Conservation (phyloP, 2,797 vertebrate species). For the Scleropages formosus region DNA sequence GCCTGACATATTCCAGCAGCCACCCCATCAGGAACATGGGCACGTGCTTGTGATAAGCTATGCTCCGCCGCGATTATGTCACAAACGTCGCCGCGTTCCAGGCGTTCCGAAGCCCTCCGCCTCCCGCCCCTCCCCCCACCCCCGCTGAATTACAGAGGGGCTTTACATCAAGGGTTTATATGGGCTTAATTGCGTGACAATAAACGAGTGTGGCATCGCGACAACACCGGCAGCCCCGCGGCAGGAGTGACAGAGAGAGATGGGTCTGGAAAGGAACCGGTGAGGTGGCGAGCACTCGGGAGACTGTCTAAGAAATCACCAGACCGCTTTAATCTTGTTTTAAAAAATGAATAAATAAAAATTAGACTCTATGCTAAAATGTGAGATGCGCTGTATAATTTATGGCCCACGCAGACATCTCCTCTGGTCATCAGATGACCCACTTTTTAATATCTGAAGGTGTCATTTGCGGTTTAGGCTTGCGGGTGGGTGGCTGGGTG, state of each 20-base stretch:
- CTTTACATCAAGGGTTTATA: conserved; percentile 16
- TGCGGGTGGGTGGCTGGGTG: neutral
- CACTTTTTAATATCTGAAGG: conserved; percentile 3
- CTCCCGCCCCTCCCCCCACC: conserved; percentile 2
- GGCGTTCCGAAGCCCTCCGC: conserved; percentile 31
- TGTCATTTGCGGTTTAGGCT: conserved; percentile 14
- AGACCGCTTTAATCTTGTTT: conserved; percentile 14
- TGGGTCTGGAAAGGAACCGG: neutral
- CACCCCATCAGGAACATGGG: conserved; percentile 53
- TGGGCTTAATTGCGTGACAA: conserved; percentile 46
- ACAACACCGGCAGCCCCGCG: conserved; percentile 35
- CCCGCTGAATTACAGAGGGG: conserved; percentile 23
- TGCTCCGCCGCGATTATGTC: conserved; percentile 53
- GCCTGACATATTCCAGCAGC: conserved; percentile 46
- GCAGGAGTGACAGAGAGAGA: conserved; percentile 3
- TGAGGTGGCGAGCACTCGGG: conserved; percentile 7
- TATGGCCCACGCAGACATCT: neutral
- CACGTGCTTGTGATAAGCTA: conserved; percentile 57
- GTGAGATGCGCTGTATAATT: conserved; percentile 9
- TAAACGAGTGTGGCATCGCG: conserved; percentile 39
- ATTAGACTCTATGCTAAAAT: conserved; percentile 11
- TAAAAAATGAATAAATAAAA: no score
- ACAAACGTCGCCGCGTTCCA: conserved; percentile 42
- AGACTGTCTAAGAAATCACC: conserved; percentile 19
- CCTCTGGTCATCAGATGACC: conserved; percentile 12